Conservation (phyloP, 1,140 invertebrate genomes). For the Papilio xuthus region DNA sequence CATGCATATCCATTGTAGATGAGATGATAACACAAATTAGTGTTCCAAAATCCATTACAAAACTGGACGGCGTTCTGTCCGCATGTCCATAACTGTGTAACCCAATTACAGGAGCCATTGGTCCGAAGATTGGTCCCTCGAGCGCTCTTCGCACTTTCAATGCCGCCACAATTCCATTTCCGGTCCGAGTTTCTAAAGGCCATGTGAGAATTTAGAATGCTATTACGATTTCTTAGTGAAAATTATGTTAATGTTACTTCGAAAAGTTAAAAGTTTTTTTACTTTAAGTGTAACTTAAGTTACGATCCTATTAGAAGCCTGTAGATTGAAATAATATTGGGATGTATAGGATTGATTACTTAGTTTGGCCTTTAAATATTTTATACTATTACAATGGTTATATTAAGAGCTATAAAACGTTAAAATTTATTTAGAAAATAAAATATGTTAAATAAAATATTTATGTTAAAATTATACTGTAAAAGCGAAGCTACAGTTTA, state of each 20-base stretch:
- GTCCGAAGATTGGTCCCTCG: constrained; percentile 53
- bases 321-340: no score
- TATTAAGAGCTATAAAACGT: neutral
- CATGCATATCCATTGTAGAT: neutral
- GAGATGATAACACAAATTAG: neutral
- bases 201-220: constrained; percentile 37
- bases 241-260: constrained; percentile 2
- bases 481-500: constrained; percentile 6
- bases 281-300: no score
- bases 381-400: neutral
- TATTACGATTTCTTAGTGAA: constrained; percentile 22
- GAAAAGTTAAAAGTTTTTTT: no score
- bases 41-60: constrained; percentile 24
- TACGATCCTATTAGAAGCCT: no score
- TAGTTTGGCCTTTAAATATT: neutral
- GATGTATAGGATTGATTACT: no score
- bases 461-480: neutral
- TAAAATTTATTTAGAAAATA: neutral
- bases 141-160: constrained; percentile 53
- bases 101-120: constrained; percentile 55
- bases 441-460: neutral
- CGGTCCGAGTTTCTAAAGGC: constrained; percentile 16
- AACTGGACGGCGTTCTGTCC: constrained; percentile 41
- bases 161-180: constrained; percentile 44
- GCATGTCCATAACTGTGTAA: constrained; percentile 52